Conservation (phyloP, 37 sponge, comb jelly and placozoan genomes). For the Mnemiopsis leidyi region DNA sequence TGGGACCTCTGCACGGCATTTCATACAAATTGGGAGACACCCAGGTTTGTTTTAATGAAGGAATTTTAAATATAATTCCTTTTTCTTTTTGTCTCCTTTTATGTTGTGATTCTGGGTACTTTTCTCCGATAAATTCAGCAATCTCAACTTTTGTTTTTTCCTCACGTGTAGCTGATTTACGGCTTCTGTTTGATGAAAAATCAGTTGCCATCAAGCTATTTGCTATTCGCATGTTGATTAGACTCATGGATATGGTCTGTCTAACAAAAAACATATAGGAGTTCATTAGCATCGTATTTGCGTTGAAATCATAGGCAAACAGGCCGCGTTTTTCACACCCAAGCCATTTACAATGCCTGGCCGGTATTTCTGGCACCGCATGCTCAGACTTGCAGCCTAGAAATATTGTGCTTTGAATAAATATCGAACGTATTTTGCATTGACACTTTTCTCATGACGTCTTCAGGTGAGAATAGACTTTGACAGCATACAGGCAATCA, state of each 20-base stretch:
- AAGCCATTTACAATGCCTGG: background rate
- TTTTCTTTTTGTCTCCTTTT: background rate
- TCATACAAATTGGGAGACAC: conserved; percentile 14
- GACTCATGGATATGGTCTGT: background rate
- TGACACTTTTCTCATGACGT: background rate
- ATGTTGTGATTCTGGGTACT: background rate
- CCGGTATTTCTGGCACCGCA: no score
- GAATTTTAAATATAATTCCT: background rate
- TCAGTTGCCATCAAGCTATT: background rate
- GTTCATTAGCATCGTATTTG: background rate
- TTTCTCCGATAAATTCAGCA: no score
- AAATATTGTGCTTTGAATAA: background rate
- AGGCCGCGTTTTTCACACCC: background rate
- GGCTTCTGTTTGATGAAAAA: background rate
- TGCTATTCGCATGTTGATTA: background rate
- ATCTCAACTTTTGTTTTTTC: background rate
- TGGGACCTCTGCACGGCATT: conserved; percentile 21
- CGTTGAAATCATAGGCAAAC: background rate
- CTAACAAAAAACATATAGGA: background rate
- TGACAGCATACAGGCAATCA: background rate
- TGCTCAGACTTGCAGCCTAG: no score
- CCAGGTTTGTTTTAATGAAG: background rate
- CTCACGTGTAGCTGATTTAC: background rate
- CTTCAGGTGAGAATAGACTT: conserved; percentile 17
- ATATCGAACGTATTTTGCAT: background rate